Base-by-base conservation (phyloP, 2,797 vertebrate species). In the Todus mexicanus region DNA sequence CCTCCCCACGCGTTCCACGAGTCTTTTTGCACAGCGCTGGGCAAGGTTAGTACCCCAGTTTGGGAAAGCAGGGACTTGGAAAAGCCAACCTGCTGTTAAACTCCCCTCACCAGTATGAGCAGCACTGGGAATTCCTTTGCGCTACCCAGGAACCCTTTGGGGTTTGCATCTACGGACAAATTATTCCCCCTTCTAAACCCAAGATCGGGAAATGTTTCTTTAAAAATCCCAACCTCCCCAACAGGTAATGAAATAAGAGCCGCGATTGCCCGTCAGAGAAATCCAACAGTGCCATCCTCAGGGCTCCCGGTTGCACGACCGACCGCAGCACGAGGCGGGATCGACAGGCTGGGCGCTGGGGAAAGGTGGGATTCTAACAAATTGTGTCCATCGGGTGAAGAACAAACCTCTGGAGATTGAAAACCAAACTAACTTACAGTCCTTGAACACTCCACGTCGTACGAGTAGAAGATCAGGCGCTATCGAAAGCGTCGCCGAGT, bases 211-310 rank as follows among this genome's bases (percentile, higher is more conserved):
- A 75, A 7, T 0, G 1, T 15, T 42, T 31, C 59, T 57, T 17
- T 2, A 10, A 8, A 25, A 51, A 66, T n/a, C 76, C 20, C 63
- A 23, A 29, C 7, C 20, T 47, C 79, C 56, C 19, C 2, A 8
- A 51, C 65, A 79, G 53, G 4, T 47, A 12, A 4, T 6, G 5
- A 1, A 19, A 10, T 5, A n/a, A 21, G 26, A 51, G 45, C 31
- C 37, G 22, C 8, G 27, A 50, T 11, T 31, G 23, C 15, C 38
- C 60, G 11, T 2, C 37, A 93, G 64, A 50, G 42, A 57, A 48
- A 50, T 29, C 23, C 90, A 87, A 87, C 79, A 92, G 7, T 80
- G 82, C 93, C 93, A 94, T 79, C 94, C 82, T 80, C 33, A 91
- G 95, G 92, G 68, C 40, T 40, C 1, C 6, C 26, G 48, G 50